phyloP scores from a whole-genome alignment of 2,888 invertebrate genomes.

The Parasteatoda lunata region DNA sequence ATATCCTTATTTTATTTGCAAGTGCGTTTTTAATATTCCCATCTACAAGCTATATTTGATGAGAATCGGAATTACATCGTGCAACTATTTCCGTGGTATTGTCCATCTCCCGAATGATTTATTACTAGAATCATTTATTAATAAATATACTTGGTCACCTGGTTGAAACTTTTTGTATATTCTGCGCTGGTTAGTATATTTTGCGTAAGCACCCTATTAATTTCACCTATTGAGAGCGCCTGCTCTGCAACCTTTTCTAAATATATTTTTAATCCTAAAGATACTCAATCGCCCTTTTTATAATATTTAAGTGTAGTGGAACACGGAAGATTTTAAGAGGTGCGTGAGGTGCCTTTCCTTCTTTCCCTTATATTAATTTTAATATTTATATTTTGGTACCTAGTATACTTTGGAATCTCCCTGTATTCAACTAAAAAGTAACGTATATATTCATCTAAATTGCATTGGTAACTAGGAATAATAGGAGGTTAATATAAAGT shows the following conservation, averaged over 20 bases:
- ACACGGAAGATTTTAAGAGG: background rate
- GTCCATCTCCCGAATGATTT: background rate
- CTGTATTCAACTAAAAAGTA: no score
- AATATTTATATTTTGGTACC: no score
- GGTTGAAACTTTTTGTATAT: background rate
- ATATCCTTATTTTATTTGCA: background rate
- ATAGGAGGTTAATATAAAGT: background rate
- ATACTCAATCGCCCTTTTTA: background rate
- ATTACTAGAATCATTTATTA: background rate
- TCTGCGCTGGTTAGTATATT: background rate
- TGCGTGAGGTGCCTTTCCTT: no score
- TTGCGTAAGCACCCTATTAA: background rate
- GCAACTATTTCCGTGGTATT: background rate
- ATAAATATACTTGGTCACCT: background rate
- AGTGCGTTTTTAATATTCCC: background rate
- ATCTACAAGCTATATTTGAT: background rate
- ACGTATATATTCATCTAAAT: no score
- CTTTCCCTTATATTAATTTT: no score
- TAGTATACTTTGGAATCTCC: no score
- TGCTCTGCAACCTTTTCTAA: background rate
- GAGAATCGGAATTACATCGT: background rate
- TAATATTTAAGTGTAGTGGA: background rate
- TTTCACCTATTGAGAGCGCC: background rate
- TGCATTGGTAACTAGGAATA: no score
- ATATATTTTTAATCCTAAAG: background rate